Percentiles rank a stretch among this genome's conserved stretches.
Conservation (phyloP, 2,113 vertebrate genomes). For the Channa argus region DNA sequence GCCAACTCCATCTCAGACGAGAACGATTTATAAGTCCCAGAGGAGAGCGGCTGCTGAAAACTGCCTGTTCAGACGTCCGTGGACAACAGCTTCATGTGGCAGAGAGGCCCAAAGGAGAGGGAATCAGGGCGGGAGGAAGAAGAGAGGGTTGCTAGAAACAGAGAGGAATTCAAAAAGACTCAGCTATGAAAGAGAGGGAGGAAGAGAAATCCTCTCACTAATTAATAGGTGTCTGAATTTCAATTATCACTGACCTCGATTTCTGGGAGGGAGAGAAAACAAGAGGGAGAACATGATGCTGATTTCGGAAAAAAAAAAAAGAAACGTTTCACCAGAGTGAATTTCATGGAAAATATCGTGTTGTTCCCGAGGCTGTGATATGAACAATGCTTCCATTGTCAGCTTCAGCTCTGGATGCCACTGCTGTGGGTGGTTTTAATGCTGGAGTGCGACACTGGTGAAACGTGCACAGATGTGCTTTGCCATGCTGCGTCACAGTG, state of each 20-base stretch:
- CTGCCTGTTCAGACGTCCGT: constrained; percentile 4
- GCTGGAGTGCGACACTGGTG: too few species aligned
- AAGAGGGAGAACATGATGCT: not conserved
- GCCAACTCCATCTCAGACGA: constrained; percentile 26
- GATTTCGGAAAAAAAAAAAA: not conserved
- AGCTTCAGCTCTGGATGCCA: constrained; percentile 2
- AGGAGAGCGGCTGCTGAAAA: constrained; percentile 25
- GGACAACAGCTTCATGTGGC: constrained; percentile 1
- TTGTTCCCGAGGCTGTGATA: constrained; percentile 8
- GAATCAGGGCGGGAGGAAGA: not conserved
- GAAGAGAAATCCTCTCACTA: constrained; percentile 41
- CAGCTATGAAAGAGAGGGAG: not conserved
- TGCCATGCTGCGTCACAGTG: too few species aligned
- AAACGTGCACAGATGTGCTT: too few species aligned
- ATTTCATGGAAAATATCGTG: constrained; percentile 42
- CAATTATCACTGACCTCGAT: constrained; percentile 69
- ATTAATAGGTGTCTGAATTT: constrained; percentile 76
- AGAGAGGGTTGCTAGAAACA: not conserved
- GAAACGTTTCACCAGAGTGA: constrained; percentile 28
- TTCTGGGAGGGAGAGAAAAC: constrained; percentile 27
- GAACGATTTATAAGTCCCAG: not conserved
- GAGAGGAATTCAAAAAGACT: too few species aligned
- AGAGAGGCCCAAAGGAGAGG: not conserved
- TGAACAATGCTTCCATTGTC: constrained; percentile 40
- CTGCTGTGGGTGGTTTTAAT: too few species aligned